These are phyloP conservation scores for Porphyrio hochstetteri DNA, from an alignment of 2,113 vertebrate genomes.

Conservation along the genomic window DNA sequence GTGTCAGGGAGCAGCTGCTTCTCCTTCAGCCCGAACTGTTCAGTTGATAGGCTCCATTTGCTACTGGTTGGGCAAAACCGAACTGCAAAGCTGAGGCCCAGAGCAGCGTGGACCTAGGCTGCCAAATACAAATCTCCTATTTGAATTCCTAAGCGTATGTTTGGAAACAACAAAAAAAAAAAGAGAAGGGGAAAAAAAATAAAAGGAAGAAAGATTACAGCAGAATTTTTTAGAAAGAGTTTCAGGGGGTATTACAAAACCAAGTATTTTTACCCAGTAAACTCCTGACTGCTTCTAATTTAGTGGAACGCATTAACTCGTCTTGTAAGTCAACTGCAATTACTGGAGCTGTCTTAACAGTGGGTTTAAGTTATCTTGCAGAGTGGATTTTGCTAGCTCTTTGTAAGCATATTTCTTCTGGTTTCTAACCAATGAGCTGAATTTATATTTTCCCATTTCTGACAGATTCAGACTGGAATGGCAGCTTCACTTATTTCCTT, in stretches of 20 bases:
- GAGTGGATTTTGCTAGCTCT: background rate
- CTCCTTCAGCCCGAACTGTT: conserved; percentile 34
- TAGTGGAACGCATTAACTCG: background rate
- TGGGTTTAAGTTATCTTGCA: background rate
- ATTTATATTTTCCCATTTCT: background rate
- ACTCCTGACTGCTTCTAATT: background rate
- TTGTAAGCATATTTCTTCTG: background rate
- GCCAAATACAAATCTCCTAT: background rate
- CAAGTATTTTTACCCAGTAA: background rate
- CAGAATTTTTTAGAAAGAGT: background rate
- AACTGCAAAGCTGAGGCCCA: background rate
- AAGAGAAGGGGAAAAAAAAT: too few species aligned
- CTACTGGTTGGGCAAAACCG: background rate
- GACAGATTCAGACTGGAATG: background rate
- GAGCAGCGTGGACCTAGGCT: background rate
- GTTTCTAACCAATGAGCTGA: background rate
- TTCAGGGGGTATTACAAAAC: background rate
- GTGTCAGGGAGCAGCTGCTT: conserved; percentile 58
- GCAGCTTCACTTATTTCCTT: background rate
- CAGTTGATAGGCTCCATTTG: background rate
- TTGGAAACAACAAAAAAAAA: background rate
- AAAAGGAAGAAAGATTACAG: background rate
- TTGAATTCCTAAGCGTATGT: background rate
- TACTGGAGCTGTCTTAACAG: background rate
- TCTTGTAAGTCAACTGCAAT: background rate